Percentiles rank a stretch among this genome's conserved stretches.
Evolutionary conservation across 2,888 invertebrate genomes (phyloP).

Genomic region (Eristalis pertinax): DNA sequence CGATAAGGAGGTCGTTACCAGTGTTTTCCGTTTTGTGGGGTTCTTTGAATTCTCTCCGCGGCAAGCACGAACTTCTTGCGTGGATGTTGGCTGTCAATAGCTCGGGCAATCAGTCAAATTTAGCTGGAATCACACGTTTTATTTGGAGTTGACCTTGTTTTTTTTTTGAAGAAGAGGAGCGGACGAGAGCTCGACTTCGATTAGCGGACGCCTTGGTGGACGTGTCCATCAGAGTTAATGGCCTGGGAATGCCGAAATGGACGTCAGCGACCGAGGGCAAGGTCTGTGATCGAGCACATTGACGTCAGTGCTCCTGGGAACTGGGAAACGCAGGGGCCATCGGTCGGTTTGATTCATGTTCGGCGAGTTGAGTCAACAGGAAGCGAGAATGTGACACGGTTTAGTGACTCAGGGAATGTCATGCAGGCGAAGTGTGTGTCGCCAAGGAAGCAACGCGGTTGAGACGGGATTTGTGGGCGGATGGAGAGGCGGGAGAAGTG

Average conservation of each 20-base stretch:
- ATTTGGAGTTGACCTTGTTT: not conserved
- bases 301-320: not conserved
- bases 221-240: slow-evolving; percentile 17
- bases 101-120: not conserved
- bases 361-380: not conserved
- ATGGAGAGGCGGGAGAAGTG: no score
- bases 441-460: no score
- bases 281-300: not conserved
- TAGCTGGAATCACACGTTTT: not conserved
- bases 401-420: no score
- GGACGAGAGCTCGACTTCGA: not conserved
- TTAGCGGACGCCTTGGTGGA: slow-evolving; percentile 7
- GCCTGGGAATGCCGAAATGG: slow-evolving; percentile 20
- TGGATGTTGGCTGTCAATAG: not conserved
- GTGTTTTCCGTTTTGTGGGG: not conserved
- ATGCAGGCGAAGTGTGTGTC: no score
- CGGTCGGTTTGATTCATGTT: not conserved
- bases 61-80: not conserved
- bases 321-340: not conserved
- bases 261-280: not conserved
- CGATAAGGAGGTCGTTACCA: not conserved
- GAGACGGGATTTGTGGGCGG: no score
- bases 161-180: not conserved
- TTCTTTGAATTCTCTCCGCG: not conserved
- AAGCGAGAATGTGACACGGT: not conserved